Percentiles rank a stretch among this genome's conserved stretches.
Evolutionary conservation across 2,888 invertebrate species (phyloP).

Genomic region (Phymatocera aterrima): DNA sequence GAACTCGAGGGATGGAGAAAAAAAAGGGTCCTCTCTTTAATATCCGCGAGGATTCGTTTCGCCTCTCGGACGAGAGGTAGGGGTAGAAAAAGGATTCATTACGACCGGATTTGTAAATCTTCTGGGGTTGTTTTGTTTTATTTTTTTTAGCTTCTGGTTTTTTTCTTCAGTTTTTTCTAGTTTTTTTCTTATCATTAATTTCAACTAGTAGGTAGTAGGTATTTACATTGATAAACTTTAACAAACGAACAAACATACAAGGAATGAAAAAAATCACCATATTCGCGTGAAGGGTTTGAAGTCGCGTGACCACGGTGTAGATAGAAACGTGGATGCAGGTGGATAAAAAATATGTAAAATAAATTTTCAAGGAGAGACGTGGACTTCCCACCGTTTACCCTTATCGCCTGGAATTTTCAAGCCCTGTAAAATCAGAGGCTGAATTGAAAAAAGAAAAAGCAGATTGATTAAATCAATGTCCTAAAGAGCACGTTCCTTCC

Average conservation of each 20-base stretch:
- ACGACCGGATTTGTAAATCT: conserved; percentile 26
- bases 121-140: too few relatives aligned
- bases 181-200: conserved; percentile 20
- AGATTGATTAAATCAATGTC: conserved; percentile 32
- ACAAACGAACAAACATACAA: too few relatives aligned
- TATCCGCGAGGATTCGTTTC: conserved; percentile 67
- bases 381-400: not conserved
- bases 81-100: conserved; percentile 38
- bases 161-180: too few relatives aligned
- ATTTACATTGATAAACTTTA: not conserved
- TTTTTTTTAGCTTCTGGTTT: too few relatives aligned
- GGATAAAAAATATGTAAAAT: too few relatives aligned
- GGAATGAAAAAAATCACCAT: too few relatives aligned
- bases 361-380: not conserved
- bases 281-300: not conserved
- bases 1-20: conserved; percentile 68
- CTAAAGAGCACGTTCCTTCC: conserved; percentile 13
- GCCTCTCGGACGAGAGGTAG: conserved; percentile 31
- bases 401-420: not conserved
- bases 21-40: conserved; percentile 69
- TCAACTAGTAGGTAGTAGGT: not conserved
- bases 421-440: not conserved
- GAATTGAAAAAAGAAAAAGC: not conserved
- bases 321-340: too few relatives aligned
- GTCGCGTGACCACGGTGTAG: not conserved